phyloP scores from a whole-genome alignment of 2,797 vertebrate species.

The Aythya fuligula region DNA sequence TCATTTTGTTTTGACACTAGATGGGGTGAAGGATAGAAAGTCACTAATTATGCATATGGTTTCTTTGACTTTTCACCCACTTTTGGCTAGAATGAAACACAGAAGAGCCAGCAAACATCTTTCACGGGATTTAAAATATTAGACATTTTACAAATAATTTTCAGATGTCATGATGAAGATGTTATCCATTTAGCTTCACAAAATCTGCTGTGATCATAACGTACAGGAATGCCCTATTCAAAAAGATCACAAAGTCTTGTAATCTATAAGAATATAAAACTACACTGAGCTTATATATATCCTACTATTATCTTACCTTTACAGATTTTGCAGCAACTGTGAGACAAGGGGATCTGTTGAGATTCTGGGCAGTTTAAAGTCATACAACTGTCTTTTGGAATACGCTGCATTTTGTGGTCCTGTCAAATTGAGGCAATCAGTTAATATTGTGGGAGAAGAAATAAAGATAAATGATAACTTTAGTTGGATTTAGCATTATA shows the following conservation, averaged over 20 bases:
- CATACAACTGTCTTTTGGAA: slow-evolving; percentile 84
- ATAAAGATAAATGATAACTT: not conserved
- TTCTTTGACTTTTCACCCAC: not conserved
- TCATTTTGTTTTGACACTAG: not conserved
- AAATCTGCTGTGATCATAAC: not conserved
- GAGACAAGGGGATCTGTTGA: slow-evolving; percentile 89
- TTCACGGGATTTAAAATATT: slow-evolving; percentile 31
- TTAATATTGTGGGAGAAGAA: not conserved
- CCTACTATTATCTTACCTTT: slow-evolving; percentile 84
- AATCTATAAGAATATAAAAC: not conserved
- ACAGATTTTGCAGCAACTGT: slow-evolving; percentile 96
- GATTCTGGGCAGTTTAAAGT: slow-evolving; percentile 88
- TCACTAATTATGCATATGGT: not conserved
- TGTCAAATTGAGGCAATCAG: slow-evolving; percentile 68
- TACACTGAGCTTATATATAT: not conserved
- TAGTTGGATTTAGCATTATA: not conserved
- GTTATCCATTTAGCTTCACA: not conserved
- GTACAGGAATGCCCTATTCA: not conserved
- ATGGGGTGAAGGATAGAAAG: not conserved
- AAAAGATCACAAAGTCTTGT: not conserved
- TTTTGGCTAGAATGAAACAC: slow-evolving; percentile 23
- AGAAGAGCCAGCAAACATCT: not conserved
- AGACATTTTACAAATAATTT: slow-evolving; percentile 35
- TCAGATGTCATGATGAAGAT: not conserved
- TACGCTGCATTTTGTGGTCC: slow-evolving; percentile 90